Base-by-base conservation (phyloP, 2,113 vertebrate genomes). In the Epinephelus cyanopodus region DNA sequence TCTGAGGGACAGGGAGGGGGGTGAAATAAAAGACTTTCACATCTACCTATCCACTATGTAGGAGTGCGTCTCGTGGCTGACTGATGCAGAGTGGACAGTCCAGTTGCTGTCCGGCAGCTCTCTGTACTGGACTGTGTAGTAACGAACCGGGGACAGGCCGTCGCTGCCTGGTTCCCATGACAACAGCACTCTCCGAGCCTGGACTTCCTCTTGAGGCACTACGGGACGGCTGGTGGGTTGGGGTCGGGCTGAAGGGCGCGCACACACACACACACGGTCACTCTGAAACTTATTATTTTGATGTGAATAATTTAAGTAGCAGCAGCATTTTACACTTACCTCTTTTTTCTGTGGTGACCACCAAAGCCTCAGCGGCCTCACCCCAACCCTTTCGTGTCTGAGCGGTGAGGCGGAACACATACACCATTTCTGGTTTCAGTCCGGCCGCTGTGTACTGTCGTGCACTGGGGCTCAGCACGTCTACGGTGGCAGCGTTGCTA, bases 371-470 rank as follows among this genome's bases (percentile, higher is more conserved):
- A 0, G 98, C 96, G 0, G 96, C 96, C 87, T 98, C 97, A 0
- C 98, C 98, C 98, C 98, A 99, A 71, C 98, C 98, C 82, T 99
- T 99, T 64, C 98, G 96, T 61, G 98, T 99, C 93, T 99, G 98
- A 2, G 98, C 98, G 0, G 96, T 96, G 86, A 99, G 95, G 13
- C 97, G 96, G 93, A 99, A 99, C 25, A 99, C 94, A 88, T 99
- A 99, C 74, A 97, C 96, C 5, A 95, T 94, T 86, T 99, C 98
- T 0, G 97, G 97, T 91, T 96, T 96, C 56, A 99, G 97, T 3
- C 96, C 93, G 0, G 93, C 87, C 47, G 97, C 97, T 0, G 94
- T 97, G 93, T 97, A 98, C 92, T 99, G 98, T 9, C 97, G 96
- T 0, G 96, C 94, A 0, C 96, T 95, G 85, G 98, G 97, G 3